phyloP scores from a whole-genome alignment of 2,888 invertebrate species.

The Aspidiotus rigidus region DNA sequence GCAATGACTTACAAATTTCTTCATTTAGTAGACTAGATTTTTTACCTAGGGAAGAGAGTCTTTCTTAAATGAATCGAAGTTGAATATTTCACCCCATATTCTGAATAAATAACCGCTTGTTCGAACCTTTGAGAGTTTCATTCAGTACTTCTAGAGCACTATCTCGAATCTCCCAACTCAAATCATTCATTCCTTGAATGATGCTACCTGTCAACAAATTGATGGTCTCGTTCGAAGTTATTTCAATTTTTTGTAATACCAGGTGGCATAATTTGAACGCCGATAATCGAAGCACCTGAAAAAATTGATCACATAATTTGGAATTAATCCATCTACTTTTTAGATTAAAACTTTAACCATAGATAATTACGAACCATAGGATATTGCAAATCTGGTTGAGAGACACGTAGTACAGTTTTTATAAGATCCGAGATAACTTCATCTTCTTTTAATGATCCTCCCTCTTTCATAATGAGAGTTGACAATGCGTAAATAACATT shows the following conservation, averaged over 20 bases:
- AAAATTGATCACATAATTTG: background rate
- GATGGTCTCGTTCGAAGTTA: background rate
- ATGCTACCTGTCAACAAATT: background rate
- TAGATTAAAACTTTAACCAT: too few relatives aligned
- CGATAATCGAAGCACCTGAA: background rate
- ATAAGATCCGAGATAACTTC: too few relatives aligned
- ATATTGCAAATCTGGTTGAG: too few relatives aligned
- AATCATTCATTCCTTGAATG: background rate
- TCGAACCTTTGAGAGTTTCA: background rate
- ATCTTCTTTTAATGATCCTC: background rate
- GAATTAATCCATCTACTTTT: too few relatives aligned
- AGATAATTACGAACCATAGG: too few relatives aligned
- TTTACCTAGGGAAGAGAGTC: background rate
- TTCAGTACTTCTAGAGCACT: background rate
- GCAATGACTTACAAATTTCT: background rate
- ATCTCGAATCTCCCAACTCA: slow-evolving; percentile 2
- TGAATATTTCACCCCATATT: background rate
- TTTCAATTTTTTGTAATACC: background rate
- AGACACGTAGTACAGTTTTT: too few relatives aligned
- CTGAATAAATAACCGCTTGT: background rate
- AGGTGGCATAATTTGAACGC: background rate
- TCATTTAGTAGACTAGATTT: background rate
- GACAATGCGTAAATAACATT: background rate
- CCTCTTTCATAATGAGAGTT: background rate
- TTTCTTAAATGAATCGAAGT: background rate